Evolutionary conservation across 2,888 invertebrate genomes (phyloP), one percentile per base, ranked within the genome.

Genomic region (Endomychus coccineus): DNA sequence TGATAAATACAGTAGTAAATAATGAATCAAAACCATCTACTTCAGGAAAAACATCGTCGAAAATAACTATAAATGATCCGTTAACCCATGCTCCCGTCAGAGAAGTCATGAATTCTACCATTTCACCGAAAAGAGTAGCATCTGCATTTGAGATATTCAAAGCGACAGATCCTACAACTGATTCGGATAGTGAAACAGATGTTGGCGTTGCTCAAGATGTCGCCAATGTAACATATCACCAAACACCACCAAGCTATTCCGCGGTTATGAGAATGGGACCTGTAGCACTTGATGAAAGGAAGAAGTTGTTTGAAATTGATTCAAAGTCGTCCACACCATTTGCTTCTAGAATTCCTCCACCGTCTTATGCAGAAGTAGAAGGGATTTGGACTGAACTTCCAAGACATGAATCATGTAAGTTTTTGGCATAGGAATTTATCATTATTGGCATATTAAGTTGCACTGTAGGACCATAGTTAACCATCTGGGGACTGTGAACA

Each of bases 191-290:
- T 17, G 28, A 22, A 15, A 9, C 29, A 6, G 23, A n/a, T n/a
- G n/a, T 4, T 2, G 13, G 9, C 5, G 17, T 36, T 3, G 29
- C 36, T 6, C 19, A 22, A 17, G 17, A 11, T 4, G 17, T 14
- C 2, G 31, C 36, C 11, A 30, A 30, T 1, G 31, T 31, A 5
- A 19, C 13, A 19, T 37, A 37, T n/a, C 21, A 32, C 3, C 17
- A 17, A 9, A 31, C 31, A 4, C 38, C 38, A 3, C 62, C 62
- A 3, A 56, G 61, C 2, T 63, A 62, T 43, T 61, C 61, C 1
- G 53, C 60, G 3, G 56, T 61, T 4, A 47, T 63, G 47, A 50
- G 51, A 28, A 40, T 56, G 29, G 59, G 57, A 9, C 52, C 55
- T 3, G 34, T 40, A 3, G 12, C 27, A 11, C 31, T 24, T 6